Base-by-base conservation (phyloP, 2,888 invertebrate species). In the Petrophora chlorosata region DNA sequence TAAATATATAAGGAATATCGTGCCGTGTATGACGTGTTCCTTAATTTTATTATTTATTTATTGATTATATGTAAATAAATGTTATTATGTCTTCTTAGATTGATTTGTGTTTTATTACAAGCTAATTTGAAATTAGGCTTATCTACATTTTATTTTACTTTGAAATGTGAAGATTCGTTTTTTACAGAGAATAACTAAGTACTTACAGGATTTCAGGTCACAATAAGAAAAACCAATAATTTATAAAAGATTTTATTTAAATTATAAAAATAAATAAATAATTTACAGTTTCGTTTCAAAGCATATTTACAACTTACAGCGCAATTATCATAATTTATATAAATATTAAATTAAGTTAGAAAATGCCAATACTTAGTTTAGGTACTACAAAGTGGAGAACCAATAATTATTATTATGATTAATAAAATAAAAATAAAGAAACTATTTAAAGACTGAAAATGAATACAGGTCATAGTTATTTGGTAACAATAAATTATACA, bases 291-390 rank as follows among this genome's bases (percentile, higher is more conserved):
- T 68, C 56, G 8, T 61, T 62, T 56, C 46, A 44, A 82, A 87
- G 86, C 85, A 58, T 88, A 89, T 89, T 79, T 89, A 89, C 89
- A 89, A 70, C 82, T 85, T 86, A 80, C 53, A 69, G 75, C 73
- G 56, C 49, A 50, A 62, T 47, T 48, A 56, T 38, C 45, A 59
- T 61, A 56, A 59, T 53, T 63, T 60, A 61, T 36, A 29, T 23
- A 34, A 34, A 32, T 17, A 25, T 32, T 17, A 39, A 29, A 19
- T 33, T 17, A 43, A 33, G 10, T 44, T 33, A 47, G 13, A 38
- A 35, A 36, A 36, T 28, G 32, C 32, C 26, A 35, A 43, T 29
- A 36, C 43, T 54, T 47, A 53, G 35, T 22, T 47, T 47, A 2
- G 16, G 16, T 25, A 15, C 7, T 5, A 33, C 23, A 7, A 26